Evolutionary conservation across 2,888 invertebrate species (phyloP).

Genomic region (Ennomos quercinarius): DNA sequence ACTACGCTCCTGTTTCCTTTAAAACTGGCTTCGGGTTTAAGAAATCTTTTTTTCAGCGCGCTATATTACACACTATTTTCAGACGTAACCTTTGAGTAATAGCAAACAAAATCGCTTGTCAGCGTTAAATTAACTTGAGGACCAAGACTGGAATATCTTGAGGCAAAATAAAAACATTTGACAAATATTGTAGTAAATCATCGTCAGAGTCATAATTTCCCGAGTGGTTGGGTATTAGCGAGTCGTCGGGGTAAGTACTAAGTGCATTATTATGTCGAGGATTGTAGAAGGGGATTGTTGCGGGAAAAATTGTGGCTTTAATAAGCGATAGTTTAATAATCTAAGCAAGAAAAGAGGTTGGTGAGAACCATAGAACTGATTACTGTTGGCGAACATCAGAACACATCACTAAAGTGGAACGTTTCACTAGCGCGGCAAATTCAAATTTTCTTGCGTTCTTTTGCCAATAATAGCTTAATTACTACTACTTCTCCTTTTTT

Average conservation of each 20-base stretch:
- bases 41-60: too few relatives aligned
- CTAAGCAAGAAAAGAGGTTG: too few relatives aligned
- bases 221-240: conserved; percentile 16
- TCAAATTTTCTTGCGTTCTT: too few relatives aligned
- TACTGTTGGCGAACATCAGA: too few relatives aligned
- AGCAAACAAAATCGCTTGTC: conserved; percentile 1
- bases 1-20: too few relatives aligned
- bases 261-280: conserved; percentile 35
- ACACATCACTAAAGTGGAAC: too few relatives aligned
- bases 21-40: too few relatives aligned
- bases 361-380: too few relatives aligned
- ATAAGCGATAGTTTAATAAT: neutral
- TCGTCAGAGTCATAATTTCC: conserved; percentile 33
- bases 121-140: neutral
- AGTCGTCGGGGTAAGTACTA: conserved; percentile 14
- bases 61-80: too few relatives aligned
- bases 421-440: too few relatives aligned
- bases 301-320: neutral
- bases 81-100: neutral
- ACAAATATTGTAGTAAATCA: conserved; percentile 16
- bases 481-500: too few relatives aligned
- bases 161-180: conserved; percentile 7
- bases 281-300: neutral
- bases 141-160: conserved; percentile 5
- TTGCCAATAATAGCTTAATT: too few relatives aligned